Base-by-base conservation (phyloP, 2,797 vertebrate genomes). In the Dendrocincla tyrannina region DNA sequence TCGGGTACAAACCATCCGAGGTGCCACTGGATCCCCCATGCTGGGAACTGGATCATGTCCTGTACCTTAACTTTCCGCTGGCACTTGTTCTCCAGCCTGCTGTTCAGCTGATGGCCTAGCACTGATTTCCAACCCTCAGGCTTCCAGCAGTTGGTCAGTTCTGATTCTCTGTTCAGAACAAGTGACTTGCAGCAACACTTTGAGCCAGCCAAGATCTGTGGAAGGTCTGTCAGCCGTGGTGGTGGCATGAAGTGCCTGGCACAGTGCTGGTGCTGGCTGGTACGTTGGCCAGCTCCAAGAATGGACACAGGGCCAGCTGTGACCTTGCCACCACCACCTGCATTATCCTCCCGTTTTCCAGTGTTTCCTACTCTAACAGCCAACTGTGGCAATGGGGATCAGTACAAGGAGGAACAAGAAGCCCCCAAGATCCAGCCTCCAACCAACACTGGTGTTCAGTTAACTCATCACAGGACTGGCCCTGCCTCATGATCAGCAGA, bases 231-330 rank as follows among this genome's bases (percentile, higher is more conserved):
- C 32, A 16, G 0, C 17, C 30, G 30, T 4, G 10, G 63, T 17
- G 59, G 50, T 53, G 50, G 50, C 28, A 53, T 7, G 17, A 30
- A 53, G 28, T 53, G 28, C 50, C 17, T 32, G 50, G 49, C 42
- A 17, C 14, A 39, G 35, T 49, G 39, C 9, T 17, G 17, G 33
- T 39, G 33, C 20, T 62, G 33, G 15, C 17, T 23, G n/a, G 9
- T 46, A 13, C 15, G 3, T 2, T 1, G 1, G 12, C 13, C n/a
- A 46, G 62, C 30, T 55, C 23, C 4, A 18, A 2, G 46, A 69
- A 37, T 6, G 11, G 24, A 25, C 55, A 66, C 10, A 27, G 52
- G 49, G 39, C 14, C 52, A 84, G 46, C 18, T 30, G 28, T 19
- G 47, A 64, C 28, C 37, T n/a, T 66, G 47, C 35, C 35, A 28